Base-by-base conservation (phyloP, 2,888 invertebrate genomes). In the Eilema sororculum region DNA sequence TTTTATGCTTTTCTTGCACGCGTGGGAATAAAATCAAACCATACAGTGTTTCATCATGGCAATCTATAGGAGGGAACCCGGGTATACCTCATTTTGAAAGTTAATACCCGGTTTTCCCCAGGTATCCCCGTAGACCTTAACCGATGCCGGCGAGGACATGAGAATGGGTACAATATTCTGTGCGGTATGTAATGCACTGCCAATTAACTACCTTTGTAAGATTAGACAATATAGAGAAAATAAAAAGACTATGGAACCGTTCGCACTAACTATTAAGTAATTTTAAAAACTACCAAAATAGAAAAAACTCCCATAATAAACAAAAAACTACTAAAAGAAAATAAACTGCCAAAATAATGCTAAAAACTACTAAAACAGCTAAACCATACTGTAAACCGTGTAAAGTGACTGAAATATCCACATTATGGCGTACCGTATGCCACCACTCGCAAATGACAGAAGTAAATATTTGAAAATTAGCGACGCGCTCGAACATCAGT, bases 381-480 rank as follows among this genome's bases (percentile, higher is more conserved):
- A 24, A 10, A 10, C 2, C n/a, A 16, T 16, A 24, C 58, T 16
- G 58, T 13, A 58, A 58, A 52, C 52, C 20, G 52, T 8, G n/a
- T 52, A 73, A 74, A 77, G 68, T 72, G 56, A 75, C 75, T 71
- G 75, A 80, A 80, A 75, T 79, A 80, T 52, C 52, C 9, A 52
- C 71, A 76, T 72, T 73, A 79, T 66, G 75, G 77, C 71, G 69
- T 71, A 76, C 73, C 80, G 82, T 84, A 86, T 86, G 80, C 78
- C n/a, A 73, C 80, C 82, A 79, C 25, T 58, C 25, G 85, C 85
- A 85, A 84, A 81, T 84, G 76, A 60, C 70, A 81, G 86, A 85
- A 72, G 88, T 89, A 90, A 92, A 92, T 91, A 91, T 92, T 92
- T 89, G 89, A 83, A 81, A 86, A 87, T 90, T 89, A 88, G 83